Base-by-base conservation (phyloP, 1,140 invertebrate genomes). In the Microplitis demolitor region DNA sequence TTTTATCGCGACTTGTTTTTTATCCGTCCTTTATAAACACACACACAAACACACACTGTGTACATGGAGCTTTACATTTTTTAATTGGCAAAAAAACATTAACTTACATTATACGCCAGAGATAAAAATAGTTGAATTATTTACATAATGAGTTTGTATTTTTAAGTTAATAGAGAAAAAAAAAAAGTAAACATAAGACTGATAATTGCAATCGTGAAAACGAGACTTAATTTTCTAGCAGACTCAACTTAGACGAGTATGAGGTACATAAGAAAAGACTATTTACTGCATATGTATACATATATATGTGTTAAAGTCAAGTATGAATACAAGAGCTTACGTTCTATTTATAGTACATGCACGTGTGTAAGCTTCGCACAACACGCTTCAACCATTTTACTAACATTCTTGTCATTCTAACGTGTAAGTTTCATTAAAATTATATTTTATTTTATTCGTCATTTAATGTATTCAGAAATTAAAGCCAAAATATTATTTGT, bases 341-440 rank as follows among this genome's bases (percentile, higher is more conserved):
- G 14, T 13, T 58, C 56, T 31, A 24, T 34, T 37, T 64, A 3
- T 31, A 45, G 56, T 58, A 31, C 5, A 58, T 24, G 31, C 4
- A 24, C 14, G 50, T 58, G 33, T 64, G 9, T n/a, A 33, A 72
- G 67, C 60, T 54, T 45, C 45, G 69, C 69, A 73, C 74, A 72
- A 71, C 75, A 80, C 78, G 76, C 71, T 76, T 75, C 71, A 75
- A 80, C 82, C 78, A 82, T 82, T 83, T 80, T 78, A 78, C 76
- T 45, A 78, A 80, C 80, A 83, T 84, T 80, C 80, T 77, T 82
- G 76, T 76, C 81, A 79, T 81, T 83, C 79, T 80, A 80, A 80
- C 78, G 78, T 81, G 71, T 81, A 78, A 78, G 79, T 82, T 84
- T 84, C 82, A 84, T 84, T 84, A 84, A 82, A 24, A 24, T 24